Conservation (phyloP, 2,797 vertebrate genomes). For the Premnoplex brunnescens region DNA sequence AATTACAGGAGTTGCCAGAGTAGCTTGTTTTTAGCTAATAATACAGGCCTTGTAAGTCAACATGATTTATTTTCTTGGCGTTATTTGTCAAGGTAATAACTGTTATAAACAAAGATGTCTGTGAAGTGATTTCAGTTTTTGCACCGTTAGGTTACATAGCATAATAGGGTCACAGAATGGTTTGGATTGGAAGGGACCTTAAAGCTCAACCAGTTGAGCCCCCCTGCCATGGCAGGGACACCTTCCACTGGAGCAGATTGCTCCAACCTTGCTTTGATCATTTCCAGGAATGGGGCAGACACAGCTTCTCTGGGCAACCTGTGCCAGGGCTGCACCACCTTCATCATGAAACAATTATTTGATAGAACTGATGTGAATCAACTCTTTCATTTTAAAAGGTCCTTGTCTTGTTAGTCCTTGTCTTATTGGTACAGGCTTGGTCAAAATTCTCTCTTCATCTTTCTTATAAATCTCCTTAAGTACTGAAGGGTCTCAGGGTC, state of each 20-base stretch:
- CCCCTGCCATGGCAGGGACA: not conserved
- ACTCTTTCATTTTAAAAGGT: not conserved
- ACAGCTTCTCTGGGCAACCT: no score
- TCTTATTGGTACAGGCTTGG: not conserved
- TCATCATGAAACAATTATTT: not conserved
- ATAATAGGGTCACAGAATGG: not conserved
- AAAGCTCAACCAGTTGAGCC: not conserved
- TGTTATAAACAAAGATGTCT: not conserved
- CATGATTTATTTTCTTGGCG: not conserved
- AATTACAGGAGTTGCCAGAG: not conserved
- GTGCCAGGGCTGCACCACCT: not conserved
- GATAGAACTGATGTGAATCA: not conserved
- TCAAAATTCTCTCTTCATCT: not conserved
- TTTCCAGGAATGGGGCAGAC: no score
- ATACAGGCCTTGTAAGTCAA: not conserved
- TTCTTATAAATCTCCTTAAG: not conserved
- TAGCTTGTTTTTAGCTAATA: not conserved
- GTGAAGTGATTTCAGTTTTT: not conserved
- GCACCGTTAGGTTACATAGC: not conserved
- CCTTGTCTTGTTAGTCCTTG: not conserved
- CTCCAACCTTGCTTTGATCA: no score
- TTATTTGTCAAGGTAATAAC: not conserved
- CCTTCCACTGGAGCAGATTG: not conserved
- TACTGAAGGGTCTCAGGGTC: not conserved
- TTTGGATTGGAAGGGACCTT: not conserved